Conservation (phyloP, 1,140 invertebrate genomes). For the Drosophila gunungcola region DNA sequence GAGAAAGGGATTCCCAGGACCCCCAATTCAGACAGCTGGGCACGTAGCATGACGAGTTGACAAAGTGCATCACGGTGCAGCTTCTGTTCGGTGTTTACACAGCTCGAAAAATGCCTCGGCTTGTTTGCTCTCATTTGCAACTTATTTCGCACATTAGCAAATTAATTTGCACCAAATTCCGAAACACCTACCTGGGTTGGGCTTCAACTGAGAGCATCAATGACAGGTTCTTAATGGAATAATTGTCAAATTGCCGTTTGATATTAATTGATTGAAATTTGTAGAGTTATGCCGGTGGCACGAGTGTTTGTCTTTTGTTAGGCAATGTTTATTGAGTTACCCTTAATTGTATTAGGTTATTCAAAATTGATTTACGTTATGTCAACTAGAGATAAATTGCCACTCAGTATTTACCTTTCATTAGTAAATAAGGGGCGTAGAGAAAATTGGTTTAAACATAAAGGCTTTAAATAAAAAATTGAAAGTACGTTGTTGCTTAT, state of each 20-base stretch:
- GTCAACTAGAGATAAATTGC: background rate
- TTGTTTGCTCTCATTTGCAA: constrained; percentile 12
- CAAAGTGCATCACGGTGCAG: constrained; percentile 67
- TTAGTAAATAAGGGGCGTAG: background rate
- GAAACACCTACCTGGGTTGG: background rate
- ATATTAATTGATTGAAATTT: constrained; percentile 36
- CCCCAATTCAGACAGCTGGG: constrained; percentile 57
- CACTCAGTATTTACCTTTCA: constrained; percentile 1
- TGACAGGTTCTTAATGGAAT: background rate
- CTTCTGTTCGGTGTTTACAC: constrained; percentile 45
- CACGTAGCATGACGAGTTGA: constrained; percentile 79
- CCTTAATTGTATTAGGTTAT: background rate
- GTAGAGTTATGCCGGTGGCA: constrained; percentile 7
- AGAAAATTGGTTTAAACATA: background rate
- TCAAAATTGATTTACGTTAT: constrained; percentile 12
- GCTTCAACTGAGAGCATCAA: background rate
- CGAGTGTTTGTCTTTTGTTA: constrained; percentile 16
- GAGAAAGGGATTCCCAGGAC: constrained; percentile 21
- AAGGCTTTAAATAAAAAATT: too few relatives aligned
- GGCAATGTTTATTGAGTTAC: constrained; percentile 1
- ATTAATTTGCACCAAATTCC: constrained; percentile 21
- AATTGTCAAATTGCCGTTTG: constrained; percentile 8
- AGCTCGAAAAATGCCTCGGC: constrained; percentile 31
- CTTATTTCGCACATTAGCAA: constrained; percentile 35
- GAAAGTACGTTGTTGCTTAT: too few relatives aligned